phyloP scores from a whole-genome alignment of 2,113 vertebrate genomes.

The Parus major region DNA sequence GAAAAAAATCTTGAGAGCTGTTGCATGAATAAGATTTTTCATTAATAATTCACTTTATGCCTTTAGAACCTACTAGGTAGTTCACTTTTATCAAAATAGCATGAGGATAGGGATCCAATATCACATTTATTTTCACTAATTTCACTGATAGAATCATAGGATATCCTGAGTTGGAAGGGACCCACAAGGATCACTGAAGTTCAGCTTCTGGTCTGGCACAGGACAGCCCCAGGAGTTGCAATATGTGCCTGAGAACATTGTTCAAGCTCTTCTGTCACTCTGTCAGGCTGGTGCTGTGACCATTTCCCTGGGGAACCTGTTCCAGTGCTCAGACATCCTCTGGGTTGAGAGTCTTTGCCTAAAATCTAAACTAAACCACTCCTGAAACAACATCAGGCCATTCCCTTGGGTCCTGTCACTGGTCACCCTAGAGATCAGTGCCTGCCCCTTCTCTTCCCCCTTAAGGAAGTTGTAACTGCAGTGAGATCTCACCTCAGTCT shows the following conservation, averaged over 20 bases:
- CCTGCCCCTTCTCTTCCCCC: too few relatives aligned
- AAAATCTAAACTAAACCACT: neutral
- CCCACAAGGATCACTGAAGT: neutral
- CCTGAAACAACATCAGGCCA: neutral
- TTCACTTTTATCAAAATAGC: neutral
- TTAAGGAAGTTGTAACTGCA: neutral
- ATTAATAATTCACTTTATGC: neutral
- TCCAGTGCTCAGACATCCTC: neutral
- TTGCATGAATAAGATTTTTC: neutral
- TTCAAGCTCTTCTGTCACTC: neutral
- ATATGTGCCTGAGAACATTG: neutral
- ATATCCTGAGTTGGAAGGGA: neutral
- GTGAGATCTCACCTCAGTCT: neutral
- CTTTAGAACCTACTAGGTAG: neutral
- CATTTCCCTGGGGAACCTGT: neutral
- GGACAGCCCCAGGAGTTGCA: neutral
- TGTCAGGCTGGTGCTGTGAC: neutral
- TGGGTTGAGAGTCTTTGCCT: neutral
- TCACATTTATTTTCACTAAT: neutral
- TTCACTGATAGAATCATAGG: neutral
- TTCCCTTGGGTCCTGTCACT: rapidly evolving
- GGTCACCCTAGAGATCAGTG: neutral
- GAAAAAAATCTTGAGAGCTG: neutral
- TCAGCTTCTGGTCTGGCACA: neutral
- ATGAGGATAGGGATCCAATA: neutral